Evolutionary conservation across 2,888 invertebrate genomes (phyloP).

Genomic region (Erebia epiphron): DNA sequence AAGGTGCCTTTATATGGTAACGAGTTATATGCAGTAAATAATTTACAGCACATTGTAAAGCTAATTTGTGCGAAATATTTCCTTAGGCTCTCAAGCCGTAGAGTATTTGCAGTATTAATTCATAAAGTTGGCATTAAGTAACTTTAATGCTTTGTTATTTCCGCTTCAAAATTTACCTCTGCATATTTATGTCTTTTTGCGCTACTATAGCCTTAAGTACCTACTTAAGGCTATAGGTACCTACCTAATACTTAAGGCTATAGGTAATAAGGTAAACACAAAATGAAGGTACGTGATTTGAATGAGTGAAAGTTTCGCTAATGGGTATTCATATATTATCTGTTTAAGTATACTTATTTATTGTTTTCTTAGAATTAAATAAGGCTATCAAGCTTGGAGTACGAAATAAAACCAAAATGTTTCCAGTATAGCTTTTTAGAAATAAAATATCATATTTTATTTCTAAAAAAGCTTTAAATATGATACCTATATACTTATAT

Average conservation of each 20-base stretch:
- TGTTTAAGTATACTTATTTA: background rate
- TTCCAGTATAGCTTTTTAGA: too few species aligned
- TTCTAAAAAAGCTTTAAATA: too few species aligned
- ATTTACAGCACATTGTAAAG: conserved; percentile 23
- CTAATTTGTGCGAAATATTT: conserved; percentile 27
- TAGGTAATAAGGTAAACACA: conserved; percentile 11
- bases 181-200: conserved; percentile 12
- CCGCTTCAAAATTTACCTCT: conserved; percentile 2
- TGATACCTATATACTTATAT: too few species aligned
- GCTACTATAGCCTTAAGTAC: background rate
- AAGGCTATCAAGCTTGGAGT: too few species aligned
- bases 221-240: background rate
- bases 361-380: background rate
- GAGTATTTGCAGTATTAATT: conserved; percentile 21
- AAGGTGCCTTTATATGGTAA: conserved; percentile 50
- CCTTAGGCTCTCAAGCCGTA: conserved; percentile 8
- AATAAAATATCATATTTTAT: too few species aligned
- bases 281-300: conserved; percentile 10
- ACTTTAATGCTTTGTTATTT: conserved; percentile 17
- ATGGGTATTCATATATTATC: background rate
- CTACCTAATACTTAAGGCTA: too few species aligned
- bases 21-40: conserved; percentile 55
- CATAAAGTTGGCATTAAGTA: conserved; percentile 12
- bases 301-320: conserved; percentile 5
- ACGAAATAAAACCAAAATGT: too few species aligned